Conservation (phyloP, 2,797 vertebrate species). For the Sarcophilus harrisii region DNA sequence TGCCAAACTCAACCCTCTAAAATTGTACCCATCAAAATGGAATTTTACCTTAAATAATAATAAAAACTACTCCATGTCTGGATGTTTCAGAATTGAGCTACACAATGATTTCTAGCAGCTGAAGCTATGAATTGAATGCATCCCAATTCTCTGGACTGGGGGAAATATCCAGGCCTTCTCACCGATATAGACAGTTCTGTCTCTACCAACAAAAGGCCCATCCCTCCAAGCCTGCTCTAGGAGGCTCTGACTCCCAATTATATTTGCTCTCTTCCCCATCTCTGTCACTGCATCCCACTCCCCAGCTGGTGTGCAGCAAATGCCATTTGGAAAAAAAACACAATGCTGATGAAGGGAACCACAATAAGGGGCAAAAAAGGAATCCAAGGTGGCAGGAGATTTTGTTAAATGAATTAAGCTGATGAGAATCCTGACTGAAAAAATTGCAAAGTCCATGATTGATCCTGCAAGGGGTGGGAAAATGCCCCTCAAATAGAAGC, state of each 20-base stretch:
- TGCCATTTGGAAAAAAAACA: neutral
- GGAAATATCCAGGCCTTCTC: neutral
- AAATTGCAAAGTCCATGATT: neutral
- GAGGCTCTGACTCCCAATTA: neutral
- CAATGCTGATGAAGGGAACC: neutral
- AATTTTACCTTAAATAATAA: neutral
- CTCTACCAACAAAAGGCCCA: neutral
- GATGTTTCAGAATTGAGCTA: neutral
- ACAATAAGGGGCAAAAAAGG: neutral
- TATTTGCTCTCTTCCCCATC: neutral
- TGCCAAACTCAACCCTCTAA: neutral
- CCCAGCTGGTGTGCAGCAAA: neutral
- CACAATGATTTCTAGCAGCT: neutral
- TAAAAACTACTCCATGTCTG: neutral
- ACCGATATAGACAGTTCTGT: neutral
- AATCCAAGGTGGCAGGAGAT: neutral
- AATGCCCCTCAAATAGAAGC: neutral
- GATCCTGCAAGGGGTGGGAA: neutral
- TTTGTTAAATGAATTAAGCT: neutral
- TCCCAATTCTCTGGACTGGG: neutral
- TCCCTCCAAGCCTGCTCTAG: neutral
- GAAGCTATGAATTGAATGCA: neutral
- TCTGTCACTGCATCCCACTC: neutral
- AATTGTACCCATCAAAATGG: neutral
- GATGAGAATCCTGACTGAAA: neutral